Evolutionary conservation across 2,113 vertebrate species (phyloP), one percentile per base, ranked within the genome.

Genomic region (Penelope pileata): DNA sequence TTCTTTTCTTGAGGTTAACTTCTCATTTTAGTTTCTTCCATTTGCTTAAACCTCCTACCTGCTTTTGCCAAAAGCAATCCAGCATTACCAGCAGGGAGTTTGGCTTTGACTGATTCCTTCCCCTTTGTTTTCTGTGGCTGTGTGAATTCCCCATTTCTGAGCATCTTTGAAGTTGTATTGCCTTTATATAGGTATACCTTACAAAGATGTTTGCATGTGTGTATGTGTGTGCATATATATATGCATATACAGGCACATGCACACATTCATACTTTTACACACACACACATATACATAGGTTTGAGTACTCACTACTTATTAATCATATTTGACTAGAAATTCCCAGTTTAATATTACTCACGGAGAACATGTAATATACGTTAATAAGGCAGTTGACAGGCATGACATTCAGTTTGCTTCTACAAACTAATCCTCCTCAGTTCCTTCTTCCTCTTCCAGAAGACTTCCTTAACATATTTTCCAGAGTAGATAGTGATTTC

Each of bases 281-380:
- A n/a, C n/a, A n/a, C n/a, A n/a, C n/a, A n/a, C n/a, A n/a, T n/a
- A n/a, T 15, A 3, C 24, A 40, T 77, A 50, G 8, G 40, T 83
- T 59, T 50, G 47, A 67, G 32, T 54, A 59, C 66, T 89, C 62
- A 53, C 72, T 79, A 4, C 0, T 0, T 74, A 83, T 87, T 93
- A 82, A 67, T 91, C 30, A 23, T 54, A 74, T 85, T 91, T 89
- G 53, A 77, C n/a, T 87, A 75, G 91, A 72, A 12, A 72, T 75
- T 91, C 77, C 50, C 62, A 54, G 60, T 86, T 72, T 51, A 53
- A 79, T 69, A 80, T 42, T 74, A 18, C 73, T 91, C 64, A 74
- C 26, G 69, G 72, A 63, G 67, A 59, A 38, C 36, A 15, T 1
- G 2, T 54, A 45, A 66, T 74, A 43, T 74, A 30, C 76, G 42